Percentiles rank a stretch among this genome's conserved stretches.
phyloP scores from a whole-genome alignment of 2,113 vertebrate genomes.

The Gadus macrocephalus region DNA sequence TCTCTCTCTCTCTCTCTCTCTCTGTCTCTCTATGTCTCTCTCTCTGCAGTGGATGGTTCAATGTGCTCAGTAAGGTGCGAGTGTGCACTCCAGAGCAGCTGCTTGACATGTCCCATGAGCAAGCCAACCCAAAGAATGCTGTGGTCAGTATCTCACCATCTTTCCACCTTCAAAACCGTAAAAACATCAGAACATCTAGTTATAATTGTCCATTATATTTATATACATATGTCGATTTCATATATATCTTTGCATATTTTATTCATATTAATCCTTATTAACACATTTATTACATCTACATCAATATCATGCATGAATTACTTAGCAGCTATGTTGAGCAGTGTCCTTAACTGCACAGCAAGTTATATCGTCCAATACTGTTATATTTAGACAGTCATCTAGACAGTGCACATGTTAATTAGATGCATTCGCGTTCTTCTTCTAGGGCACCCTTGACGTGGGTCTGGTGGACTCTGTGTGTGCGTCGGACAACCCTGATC shows the following conservation, averaged over 20 bases:
- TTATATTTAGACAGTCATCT: not conserved
- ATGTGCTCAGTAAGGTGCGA: slow-evolving; percentile 83
- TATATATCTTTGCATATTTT: no score
- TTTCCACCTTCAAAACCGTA: no score
- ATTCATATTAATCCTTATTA: not conserved
- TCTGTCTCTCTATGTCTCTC: not conserved
- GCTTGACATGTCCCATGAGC: slow-evolving; percentile 89
- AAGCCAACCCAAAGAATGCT: slow-evolving; percentile 92
- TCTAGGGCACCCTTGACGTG: slow-evolving; percentile 87
- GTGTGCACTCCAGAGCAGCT: slow-evolving; percentile 85
- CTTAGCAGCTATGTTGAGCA: not conserved
- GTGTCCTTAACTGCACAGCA: not conserved
- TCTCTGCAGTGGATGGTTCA: slow-evolving; percentile 82
- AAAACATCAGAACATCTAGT: no score
- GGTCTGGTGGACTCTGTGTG: slow-evolving; percentile 91
- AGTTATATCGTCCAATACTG: not conserved
- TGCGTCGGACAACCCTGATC: slow-evolving; percentile 90
- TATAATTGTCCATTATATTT: no score
- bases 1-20: no score
- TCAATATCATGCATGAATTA: not conserved
- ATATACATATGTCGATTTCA: no score
- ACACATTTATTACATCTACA: not conserved
- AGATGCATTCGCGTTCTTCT: not conserved
- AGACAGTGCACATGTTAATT: not conserved
- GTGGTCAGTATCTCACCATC: slow-evolving; percentile 70